Evolutionary conservation across 1,140 invertebrate species (phyloP).

Genomic region (Drosophila serrata): DNA sequence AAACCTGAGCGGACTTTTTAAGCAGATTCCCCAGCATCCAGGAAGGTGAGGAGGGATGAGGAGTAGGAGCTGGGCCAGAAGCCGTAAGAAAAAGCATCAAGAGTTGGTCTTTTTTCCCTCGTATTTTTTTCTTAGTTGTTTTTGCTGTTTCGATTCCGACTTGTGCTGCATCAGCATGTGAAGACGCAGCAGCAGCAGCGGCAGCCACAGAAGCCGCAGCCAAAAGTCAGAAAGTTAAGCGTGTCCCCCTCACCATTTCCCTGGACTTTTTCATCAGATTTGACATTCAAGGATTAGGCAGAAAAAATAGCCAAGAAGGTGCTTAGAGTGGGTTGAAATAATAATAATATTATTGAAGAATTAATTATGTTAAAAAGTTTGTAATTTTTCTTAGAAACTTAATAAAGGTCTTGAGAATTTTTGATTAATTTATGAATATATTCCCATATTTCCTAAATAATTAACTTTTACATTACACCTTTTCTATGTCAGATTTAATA

Average conservation of each 20-base stretch:
- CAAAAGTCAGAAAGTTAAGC: conserved; percentile 82
- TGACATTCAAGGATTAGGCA: conserved; percentile 12
- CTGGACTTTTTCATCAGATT: conserved; percentile 18
- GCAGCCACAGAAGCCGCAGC: conserved; percentile 68
- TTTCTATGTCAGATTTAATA: no score
- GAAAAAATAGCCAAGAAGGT: background rate
- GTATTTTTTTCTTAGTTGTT: conserved; percentile 5
- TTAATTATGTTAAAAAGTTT: background rate
- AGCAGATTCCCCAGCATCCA: conserved; percentile 53
- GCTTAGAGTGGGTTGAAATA: no score
- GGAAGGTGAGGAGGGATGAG: background rate
- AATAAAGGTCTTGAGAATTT: no score
- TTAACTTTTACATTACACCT: no score
- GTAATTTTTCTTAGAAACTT: background rate
- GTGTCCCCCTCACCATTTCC: conserved; percentile 30
- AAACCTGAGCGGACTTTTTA: conserved; percentile 81
- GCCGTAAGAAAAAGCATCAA: conserved; percentile 18
- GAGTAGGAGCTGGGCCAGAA: background rate
- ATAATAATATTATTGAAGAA: background rate
- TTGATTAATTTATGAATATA: no score
- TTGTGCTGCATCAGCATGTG: conserved; percentile 54
- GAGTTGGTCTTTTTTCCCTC: conserved; percentile 12
- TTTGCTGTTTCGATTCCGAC: conserved; percentile 20
- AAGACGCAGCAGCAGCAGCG: conserved; percentile 31
- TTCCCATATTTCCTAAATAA: no score